Evolutionary conservation across 2,888 invertebrate genomes (phyloP), one percentile per base, ranked within the genome.

Genomic region (Epistrophella euchroma): DNA sequence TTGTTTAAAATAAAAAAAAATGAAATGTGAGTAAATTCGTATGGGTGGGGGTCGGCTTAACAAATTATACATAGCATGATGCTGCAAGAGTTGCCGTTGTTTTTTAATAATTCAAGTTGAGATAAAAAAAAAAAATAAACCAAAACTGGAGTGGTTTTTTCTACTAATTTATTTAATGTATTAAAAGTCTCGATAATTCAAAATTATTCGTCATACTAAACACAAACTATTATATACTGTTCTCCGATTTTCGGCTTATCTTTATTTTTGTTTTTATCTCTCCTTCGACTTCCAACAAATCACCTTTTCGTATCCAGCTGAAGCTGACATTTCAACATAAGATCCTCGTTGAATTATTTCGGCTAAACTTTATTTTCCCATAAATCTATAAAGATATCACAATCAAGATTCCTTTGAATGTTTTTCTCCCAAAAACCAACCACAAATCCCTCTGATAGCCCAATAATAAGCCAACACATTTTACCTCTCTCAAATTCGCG

Each of bases 361-460:
- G 17, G 28, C n/a, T 32, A 17, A 32, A 35, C 5, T 56, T 56
- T 32, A 35, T 56, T 32, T 56, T 32, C 32, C 2, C 17, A 17
- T 17, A 17, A 56, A 56, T 17, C 32, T 17, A 6, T 32, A 11
- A 32, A 56, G 17, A 32, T 56, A 56, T 56, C 32, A 56, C 17
- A 56, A 35, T 56, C 32, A 17, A 58, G 32, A 35, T 58, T 58
- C 22, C 58, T 19, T 22, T 15, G 7, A 19, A 35, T 58, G 1
- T 22, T 6, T 28, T n/a, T 28, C 47, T 19, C 3, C n/a, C 17
- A 66, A 47, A 25, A 45, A 32, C 7, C 45, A 45, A 64, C 43
- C 66, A 47, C 66, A 47, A 66, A 66, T 66, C 45, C 66, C 47
- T 66, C 28, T 15, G 47, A 66, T 35, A 66, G 47, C 19, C 19